Percentiles rank a stretch among this genome's conserved stretches.
These are phyloP conservation scores for Cancer borealis DNA, from an alignment of 2,888 invertebrate species.

Conservation along the genomic window DNA sequence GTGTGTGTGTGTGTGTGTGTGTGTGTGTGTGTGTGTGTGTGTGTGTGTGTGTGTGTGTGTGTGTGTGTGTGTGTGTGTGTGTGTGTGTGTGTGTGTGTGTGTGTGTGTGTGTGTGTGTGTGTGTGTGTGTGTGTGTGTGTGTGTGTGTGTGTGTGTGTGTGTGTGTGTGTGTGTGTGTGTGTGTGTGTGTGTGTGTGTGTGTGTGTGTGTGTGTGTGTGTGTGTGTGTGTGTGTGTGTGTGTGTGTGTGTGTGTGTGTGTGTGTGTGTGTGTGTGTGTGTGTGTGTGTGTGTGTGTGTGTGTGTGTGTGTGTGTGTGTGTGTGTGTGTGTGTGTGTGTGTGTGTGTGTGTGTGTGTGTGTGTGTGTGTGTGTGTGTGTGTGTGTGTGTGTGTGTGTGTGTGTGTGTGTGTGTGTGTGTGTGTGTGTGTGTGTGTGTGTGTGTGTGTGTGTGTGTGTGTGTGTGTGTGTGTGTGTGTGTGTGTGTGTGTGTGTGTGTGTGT, in stretches of 20 bases:
- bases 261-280: background rate
- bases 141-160: background rate
- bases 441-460: background rate
- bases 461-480: background rate
- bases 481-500: constrained; percentile 43
- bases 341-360: background rate
- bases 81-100: background rate
- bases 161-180: background rate
- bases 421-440: background rate
- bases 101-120: constrained; percentile 43
- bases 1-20: background rate
- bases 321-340: constrained; percentile 28
- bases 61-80: background rate
- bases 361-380: background rate
- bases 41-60: constrained; percentile 1
- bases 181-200: background rate
- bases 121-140: constrained; percentile 5
- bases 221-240: background rate
- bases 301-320: constrained; percentile 37
- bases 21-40: constrained; percentile 43
- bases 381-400: constrained; percentile 49
- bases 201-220: constrained; percentile 47
- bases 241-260: background rate
- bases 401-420: background rate
- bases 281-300: constrained; percentile 13